Conservation (phyloP, 2,113 vertebrate species). For the Tragelaphus buxtoni region DNA sequence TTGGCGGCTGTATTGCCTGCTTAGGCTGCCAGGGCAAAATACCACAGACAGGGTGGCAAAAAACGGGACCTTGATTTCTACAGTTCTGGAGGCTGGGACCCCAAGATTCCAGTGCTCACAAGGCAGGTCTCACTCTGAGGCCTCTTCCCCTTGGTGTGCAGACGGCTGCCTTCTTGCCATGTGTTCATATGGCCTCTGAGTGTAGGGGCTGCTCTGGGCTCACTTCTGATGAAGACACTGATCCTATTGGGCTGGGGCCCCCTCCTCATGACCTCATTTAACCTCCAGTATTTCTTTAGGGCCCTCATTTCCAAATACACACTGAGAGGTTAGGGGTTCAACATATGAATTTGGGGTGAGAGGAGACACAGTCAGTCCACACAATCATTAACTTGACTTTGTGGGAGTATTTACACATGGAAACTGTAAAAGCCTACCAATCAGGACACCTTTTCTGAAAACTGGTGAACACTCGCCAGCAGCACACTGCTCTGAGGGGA, state of each 20-base stretch:
- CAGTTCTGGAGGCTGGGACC: not conserved
- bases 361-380: not conserved
- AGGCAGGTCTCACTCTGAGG: not conserved
- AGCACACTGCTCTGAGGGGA: not conserved
- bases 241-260: not conserved
- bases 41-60: not conserved
- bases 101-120: not conserved
- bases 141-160: not conserved
- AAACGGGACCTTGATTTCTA: not conserved
- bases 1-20: too few relatives aligned
- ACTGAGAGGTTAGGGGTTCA: not conserved
- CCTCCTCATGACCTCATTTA: not conserved
- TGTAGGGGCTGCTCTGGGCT: not conserved
- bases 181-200: not conserved
- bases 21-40: not conserved
- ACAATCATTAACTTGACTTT: not conserved
- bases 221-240: not conserved
- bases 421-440: not conserved
- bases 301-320: not conserved
- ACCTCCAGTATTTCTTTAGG: not conserved
- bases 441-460: not conserved
- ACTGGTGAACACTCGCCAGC: too few relatives aligned
- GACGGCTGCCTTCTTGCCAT: fast-evolving
- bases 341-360: not conserved
- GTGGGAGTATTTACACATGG: not conserved